Percentiles rank a stretch among this genome's conserved stretches.
These are phyloP conservation scores for Marmota flaviventris DNA, from an alignment of 2,113 vertebrate genomes.

Conservation along the genomic window DNA sequence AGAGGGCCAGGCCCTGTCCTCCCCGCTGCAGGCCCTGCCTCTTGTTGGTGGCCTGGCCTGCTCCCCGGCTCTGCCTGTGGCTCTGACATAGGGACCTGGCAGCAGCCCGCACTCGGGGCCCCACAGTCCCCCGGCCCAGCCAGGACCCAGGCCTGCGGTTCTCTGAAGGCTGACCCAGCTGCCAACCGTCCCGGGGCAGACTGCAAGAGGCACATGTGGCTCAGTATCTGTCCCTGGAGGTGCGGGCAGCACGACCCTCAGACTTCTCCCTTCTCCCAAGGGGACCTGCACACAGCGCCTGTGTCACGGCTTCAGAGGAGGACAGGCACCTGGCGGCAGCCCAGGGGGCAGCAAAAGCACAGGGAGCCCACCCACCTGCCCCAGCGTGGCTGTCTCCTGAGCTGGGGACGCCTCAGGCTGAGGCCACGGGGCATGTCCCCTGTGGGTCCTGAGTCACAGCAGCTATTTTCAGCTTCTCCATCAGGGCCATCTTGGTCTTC, in stretches of 20 bases:
- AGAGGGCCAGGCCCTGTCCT: not conserved
- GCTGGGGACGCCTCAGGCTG: not conserved
- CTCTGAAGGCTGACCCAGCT: too few species aligned
- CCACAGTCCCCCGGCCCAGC: too few species aligned
- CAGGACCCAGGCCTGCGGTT: not conserved
- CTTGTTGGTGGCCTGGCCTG: not conserved
- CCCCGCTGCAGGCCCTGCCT: not conserved
- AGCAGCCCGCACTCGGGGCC: not conserved
- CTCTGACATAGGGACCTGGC: too few species aligned
- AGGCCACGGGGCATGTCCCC: not conserved
- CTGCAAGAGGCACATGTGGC: not conserved
- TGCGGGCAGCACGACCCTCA: fast-evolving
- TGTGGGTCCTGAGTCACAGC: not conserved
- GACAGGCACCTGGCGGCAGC: not conserved
- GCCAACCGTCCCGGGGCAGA: not conserved
- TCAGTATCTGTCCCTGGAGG: not conserved
- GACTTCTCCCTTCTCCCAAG: not conserved
- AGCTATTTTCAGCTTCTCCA: not conserved
- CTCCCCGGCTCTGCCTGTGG: not conserved
- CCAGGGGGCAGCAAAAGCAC: not conserved
- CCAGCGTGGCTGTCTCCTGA: fast-evolving
- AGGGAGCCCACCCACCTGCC: not conserved
- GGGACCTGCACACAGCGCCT: not conserved
- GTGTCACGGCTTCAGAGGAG: not conserved
- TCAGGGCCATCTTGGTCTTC: not conserved